phyloP scores from a whole-genome alignment of 53 echinoderm and acorn worm genomes.

The Crossaster papposus region DNA sequence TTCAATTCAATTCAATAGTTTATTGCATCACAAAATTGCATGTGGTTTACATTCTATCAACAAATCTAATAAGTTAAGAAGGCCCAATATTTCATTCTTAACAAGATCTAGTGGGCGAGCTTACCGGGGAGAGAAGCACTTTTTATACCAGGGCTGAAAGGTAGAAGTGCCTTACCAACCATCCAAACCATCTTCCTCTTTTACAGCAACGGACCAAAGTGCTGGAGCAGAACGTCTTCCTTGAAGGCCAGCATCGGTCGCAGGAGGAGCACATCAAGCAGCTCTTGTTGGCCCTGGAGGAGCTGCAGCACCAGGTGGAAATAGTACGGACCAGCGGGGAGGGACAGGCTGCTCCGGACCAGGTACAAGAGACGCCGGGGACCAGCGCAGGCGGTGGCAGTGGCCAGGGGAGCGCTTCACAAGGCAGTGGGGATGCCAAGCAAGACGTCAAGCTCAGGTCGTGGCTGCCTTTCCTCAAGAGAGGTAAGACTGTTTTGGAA shows the following conservation, averaged over 20 bases:
- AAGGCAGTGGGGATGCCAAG: conserved; percentile 23
- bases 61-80: no score
- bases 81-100: no score
- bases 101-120: no score
- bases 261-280: conserved; percentile 58
- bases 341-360: conserved; percentile 61
- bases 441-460: conserved; percentile 31
- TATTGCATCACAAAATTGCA: no score
- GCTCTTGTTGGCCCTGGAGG: conserved; percentile 45
- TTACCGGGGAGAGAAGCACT: no score
- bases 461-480: conserved; percentile 49
- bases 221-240: conserved; percentile 42
- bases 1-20: no score
- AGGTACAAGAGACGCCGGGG: conserved; percentile 8
- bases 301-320: conserved; percentile 56
- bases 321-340: conserved; percentile 66
- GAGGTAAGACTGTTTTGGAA: not conserved
- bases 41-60: no score
- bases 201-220: conserved; percentile 37
- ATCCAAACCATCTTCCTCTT: not conserved
- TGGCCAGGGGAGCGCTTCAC: no score
- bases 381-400: not conserved
- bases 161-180: no score
- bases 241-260: conserved; percentile 50
- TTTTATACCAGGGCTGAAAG: no score